Percentiles rank a stretch among this genome's conserved stretches.
phyloP scores from a whole-genome alignment of 2,113 vertebrate genomes.

The Erythrolamprus reginae region DNA sequence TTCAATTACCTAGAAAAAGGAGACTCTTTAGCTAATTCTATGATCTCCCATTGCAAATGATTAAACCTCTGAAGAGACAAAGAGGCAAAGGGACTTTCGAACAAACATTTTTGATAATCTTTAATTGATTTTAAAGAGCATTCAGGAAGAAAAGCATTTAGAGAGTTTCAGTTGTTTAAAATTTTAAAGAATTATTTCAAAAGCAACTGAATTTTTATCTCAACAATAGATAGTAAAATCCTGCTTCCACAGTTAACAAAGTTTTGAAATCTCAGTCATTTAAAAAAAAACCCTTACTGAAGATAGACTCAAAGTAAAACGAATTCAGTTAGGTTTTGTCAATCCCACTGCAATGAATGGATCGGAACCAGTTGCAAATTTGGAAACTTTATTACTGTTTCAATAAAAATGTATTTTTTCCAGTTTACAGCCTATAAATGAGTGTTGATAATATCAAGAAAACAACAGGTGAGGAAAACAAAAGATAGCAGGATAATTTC shows the following conservation, averaged over 20 bases:
- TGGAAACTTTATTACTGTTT: neutral
- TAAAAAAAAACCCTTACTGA: neutral
- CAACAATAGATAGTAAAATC: neutral
- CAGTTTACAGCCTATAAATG: neutral
- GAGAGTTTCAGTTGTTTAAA: slow-evolving; percentile 21
- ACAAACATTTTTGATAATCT: slow-evolving; percentile 26
- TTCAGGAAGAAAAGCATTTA: slow-evolving; percentile 27
- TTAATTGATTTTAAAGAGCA: slow-evolving; percentile 15
- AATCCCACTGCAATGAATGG: neutral
- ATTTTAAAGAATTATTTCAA: slow-evolving; percentile 25
- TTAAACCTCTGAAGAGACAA: slow-evolving; percentile 25
- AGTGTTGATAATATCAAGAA: neutral
- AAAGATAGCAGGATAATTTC: neutral
- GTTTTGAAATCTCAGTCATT: neutral
- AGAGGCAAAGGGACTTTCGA: slow-evolving; percentile 21
- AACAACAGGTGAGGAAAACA: slow-evolving; percentile 3
- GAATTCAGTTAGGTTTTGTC: neutral
- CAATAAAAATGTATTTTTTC: neutral
- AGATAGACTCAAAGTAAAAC: neutral
- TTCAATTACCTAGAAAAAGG: slow-evolving; percentile 12
- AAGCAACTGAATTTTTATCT: slow-evolving; percentile 2
- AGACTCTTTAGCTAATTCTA: slow-evolving; percentile 24
- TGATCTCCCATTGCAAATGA: slow-evolving; percentile 23
- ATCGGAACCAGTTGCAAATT: neutral
- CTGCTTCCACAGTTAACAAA: slow-evolving; percentile 21